These are phyloP conservation scores for Barbus barbus DNA, from an alignment of 2,113 vertebrate genomes.

Conservation along the genomic window DNA sequence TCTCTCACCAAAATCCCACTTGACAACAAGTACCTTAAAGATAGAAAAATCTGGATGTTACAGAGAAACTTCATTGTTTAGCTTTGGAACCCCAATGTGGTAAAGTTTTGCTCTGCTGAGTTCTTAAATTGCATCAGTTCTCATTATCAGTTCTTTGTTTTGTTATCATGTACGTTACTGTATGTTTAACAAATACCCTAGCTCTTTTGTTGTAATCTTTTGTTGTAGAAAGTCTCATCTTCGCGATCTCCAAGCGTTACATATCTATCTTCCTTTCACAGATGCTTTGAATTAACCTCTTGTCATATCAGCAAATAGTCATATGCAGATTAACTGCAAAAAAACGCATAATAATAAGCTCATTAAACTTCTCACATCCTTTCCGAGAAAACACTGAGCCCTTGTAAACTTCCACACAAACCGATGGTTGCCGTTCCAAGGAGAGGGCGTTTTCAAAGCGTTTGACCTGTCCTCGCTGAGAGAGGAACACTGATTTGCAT, in stretches of 20 bases:
- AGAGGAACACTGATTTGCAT: constrained; percentile 48
- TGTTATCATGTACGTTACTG: constrained; percentile 57
- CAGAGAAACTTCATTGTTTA: constrained; percentile 58
- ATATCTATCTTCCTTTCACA: constrained; percentile 10
- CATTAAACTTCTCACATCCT: constrained; percentile 17
- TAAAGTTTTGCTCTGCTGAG: constrained; percentile 58
- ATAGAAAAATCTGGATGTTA: constrained; percentile 24
- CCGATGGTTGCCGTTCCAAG: constrained; percentile 16
- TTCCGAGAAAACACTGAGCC: constrained; percentile 1
- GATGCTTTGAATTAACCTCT: constrained; percentile 14
- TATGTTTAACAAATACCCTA: constrained; percentile 54
- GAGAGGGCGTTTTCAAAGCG: constrained; percentile 45
- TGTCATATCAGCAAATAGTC: constrained; percentile 10
- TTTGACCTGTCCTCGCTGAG: constrained; percentile 56
- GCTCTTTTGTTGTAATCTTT: constrained; percentile 44
- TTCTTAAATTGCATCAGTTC: constrained; percentile 67
- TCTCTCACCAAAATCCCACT: not conserved
- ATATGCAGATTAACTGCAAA: constrained; percentile 26
- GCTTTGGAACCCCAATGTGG: constrained; percentile 66
- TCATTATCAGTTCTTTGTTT: constrained; percentile 50
- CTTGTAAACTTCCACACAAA: constrained; percentile 49
- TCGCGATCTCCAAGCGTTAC: not conserved
- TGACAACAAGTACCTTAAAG: not conserved
- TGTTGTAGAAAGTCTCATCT: not conserved
- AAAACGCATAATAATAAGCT: constrained; percentile 26